These are phyloP conservation scores for Oceanodroma leucorhoa DNA, from an alignment of 2,797 vertebrate species.

Conservation along the genomic window DNA sequence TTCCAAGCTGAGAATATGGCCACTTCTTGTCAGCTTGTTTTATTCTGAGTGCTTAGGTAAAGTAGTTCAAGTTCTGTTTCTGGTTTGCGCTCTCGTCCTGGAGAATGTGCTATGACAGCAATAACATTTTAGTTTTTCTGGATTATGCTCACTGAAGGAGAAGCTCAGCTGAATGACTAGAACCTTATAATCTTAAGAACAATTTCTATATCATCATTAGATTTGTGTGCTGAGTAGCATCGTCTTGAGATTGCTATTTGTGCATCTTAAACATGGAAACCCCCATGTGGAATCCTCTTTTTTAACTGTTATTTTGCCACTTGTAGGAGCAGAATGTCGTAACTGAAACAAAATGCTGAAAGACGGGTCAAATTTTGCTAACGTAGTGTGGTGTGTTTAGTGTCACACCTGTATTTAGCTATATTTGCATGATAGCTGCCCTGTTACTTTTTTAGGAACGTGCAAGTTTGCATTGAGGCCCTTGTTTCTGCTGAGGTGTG, in stretches of 20 bases:
- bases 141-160: background rate
- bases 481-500: background rate
- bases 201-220: background rate
- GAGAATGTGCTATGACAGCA: background rate
- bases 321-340: background rate
- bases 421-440: background rate
- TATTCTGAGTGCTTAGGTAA: background rate
- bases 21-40: background rate
- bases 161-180: background rate
- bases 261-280: background rate
- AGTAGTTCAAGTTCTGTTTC: background rate
- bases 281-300: background rate
- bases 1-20: background rate
- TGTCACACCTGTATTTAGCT: background rate
- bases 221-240: background rate
- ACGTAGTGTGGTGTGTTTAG: fast-evolving
- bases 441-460: background rate
- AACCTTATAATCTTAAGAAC: background rate
- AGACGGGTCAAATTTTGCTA: background rate
- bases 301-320: background rate
- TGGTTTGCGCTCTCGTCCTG: background rate
- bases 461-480: background rate
- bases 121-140: background rate
- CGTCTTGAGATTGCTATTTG: background rate
- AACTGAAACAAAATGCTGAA: background rate